phyloP scores from a whole-genome alignment of 2,113 vertebrate species.

The Eclectus roratus region DNA sequence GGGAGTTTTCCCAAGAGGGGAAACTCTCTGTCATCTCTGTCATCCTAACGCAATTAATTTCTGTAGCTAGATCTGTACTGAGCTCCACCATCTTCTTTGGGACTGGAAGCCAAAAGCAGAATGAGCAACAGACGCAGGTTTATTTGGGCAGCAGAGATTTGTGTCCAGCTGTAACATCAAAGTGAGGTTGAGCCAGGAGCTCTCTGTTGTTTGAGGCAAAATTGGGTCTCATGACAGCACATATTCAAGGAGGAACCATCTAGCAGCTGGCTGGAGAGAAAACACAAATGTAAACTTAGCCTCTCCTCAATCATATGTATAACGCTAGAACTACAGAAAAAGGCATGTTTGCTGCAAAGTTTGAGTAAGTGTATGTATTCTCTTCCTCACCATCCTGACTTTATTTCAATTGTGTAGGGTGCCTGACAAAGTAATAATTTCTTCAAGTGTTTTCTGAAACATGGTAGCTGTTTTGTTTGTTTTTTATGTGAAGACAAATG shows the following conservation, averaged over 20 bases:
- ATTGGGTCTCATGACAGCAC: background rate
- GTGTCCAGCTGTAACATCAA: background rate
- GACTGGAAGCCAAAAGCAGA: background rate
- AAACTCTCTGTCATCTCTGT: conserved; percentile 15
- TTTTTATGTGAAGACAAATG: background rate
- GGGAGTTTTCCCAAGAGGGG: background rate
- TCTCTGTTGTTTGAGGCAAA: background rate
- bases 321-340: background rate
- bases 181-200: background rate
- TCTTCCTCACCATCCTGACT: background rate
- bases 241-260: background rate
- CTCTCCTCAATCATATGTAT: background rate
- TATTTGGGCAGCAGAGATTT: background rate
- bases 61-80: background rate
- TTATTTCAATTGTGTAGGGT: background rate
- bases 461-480: background rate
- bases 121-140: background rate
- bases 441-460: background rate
- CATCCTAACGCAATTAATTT: conserved; percentile 28
- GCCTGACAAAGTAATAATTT: background rate
- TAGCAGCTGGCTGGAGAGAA: background rate
- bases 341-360: background rate
- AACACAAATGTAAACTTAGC: background rate
- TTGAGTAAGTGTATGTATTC: background rate
- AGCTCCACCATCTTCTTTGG: background rate